Evolutionary conservation across 2,113 vertebrate species (phyloP).

Genomic region (Ptilorrhoa leucosticta): DNA sequence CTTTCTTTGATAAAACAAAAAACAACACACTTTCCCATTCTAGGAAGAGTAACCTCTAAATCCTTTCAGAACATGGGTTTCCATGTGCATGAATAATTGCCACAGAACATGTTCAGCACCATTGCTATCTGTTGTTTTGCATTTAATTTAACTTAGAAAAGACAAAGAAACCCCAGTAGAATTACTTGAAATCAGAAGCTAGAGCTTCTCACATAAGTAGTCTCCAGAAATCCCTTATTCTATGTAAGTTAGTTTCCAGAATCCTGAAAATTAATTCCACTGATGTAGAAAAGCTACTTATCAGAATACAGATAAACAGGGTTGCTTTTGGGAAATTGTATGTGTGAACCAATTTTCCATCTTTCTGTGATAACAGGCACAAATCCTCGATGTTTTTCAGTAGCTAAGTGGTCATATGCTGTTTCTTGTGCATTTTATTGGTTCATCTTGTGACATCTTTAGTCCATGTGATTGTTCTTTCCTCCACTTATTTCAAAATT

Average conservation of each 20-base stretch:
- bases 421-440: neutral
- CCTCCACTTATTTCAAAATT: neutral
- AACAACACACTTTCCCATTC: accelerated
- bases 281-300: neutral
- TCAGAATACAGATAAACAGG: neutral
- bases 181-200: neutral
- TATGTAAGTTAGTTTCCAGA: neutral
- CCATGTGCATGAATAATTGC: neutral
- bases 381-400: neutral
- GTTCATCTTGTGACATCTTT: neutral
- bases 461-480: neutral
- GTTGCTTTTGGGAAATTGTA: neutral
- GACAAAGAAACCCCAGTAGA: neutral
- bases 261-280: neutral
- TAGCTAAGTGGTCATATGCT: neutral
- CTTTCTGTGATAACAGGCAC: neutral
- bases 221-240: neutral
- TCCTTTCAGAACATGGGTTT: neutral
- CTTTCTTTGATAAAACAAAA: neutral
- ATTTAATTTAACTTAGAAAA: neutral
- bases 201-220: neutral
- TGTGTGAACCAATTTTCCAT: neutral
- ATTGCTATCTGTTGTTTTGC: neutral
- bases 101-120: neutral
- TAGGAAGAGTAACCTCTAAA: neutral